Evolutionary conservation across 2,113 vertebrate genomes (phyloP), one percentile per base, ranked within the genome.

Genomic region (Corythaeola cristata): DNA sequence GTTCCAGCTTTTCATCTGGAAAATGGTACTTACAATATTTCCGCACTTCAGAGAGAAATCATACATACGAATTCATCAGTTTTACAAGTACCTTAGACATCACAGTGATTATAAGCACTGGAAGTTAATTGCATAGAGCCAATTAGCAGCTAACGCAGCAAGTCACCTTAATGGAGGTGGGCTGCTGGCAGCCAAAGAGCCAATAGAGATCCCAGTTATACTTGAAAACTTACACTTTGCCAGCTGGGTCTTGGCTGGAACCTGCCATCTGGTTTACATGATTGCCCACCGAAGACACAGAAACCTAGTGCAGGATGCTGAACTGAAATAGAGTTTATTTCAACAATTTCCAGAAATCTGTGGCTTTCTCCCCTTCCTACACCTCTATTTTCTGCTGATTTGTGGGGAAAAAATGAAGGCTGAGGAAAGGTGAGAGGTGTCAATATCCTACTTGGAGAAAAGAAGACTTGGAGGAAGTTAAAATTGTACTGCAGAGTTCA

Each of bases 111-210:
- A 88, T 64, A n/a, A 94, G 33, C 66, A 66, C 49, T 85, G 49
- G 30, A 72, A 92, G 35, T 85, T 92, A 91, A 95, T 91, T 64
- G 60, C 33, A 73, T 13, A 79, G 58, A 58, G 58, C 15, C 27
- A 92, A 91, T 95, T 95, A 96, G 49, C 53, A 87, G 73, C 64
- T 79, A 89, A 85, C 32, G 93, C 69, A 78, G 93, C 58, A 82
- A 68, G 73, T 72, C 68, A 84, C 44, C 76, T 95, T 92, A 92
- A 84, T 75, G 91, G 52, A 89, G 50, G 68, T 78, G 72, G 59
- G 50, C 60, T 75, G 11, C 18, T 89, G 84, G 89, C 87, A 93
- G 69, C 27, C 68, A 85, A 64, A 84, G 58, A 68, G 21, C 56
- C 64, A 37, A 13, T 1, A 32, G 30, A 12, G 23, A 67, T 84